These are phyloP conservation scores for Enteromius argenteus DNA, from an alignment of 2,797 vertebrate species.

Conservation along the genomic window DNA sequence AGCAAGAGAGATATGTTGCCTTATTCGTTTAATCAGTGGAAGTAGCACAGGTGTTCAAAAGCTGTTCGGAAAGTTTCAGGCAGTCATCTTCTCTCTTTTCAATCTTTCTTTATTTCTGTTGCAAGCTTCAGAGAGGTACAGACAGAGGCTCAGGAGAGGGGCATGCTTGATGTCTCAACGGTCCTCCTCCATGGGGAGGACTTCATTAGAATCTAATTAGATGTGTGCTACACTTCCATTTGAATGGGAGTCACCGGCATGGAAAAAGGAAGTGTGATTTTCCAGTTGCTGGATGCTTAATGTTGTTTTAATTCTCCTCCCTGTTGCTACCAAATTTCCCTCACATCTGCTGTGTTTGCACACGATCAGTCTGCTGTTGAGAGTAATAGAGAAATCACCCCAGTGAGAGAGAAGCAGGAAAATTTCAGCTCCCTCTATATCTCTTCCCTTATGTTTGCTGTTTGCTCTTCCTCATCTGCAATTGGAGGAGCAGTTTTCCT, in stretches of 20 bases:
- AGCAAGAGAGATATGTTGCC: slow-evolving; percentile 26
- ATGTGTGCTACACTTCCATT: slow-evolving; percentile 56
- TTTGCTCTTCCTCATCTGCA: slow-evolving; percentile 47
- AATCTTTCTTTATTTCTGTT: neutral
- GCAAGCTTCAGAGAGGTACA: slow-evolving; percentile 16
- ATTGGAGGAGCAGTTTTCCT: slow-evolving; percentile 31
- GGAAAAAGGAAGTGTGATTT: slow-evolving; percentile 63
- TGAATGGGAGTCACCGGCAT: slow-evolving; percentile 56
- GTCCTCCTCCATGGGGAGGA: slow-evolving; percentile 53
- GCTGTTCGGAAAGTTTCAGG: neutral
- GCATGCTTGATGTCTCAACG: slow-evolving; percentile 51
- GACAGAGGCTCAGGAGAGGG: slow-evolving; percentile 34
- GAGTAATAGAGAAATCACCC: slow-evolving; percentile 65
- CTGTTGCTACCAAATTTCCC: slow-evolving; percentile 68
- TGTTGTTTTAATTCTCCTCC: slow-evolving; percentile 69
- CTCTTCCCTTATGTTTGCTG: slow-evolving; percentile 46
- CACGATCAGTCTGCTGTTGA: slow-evolving; percentile 58
- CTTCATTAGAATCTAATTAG: slow-evolving; percentile 66
- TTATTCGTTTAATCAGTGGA: slow-evolving; percentile 48
- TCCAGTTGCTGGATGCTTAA: slow-evolving; percentile 63
- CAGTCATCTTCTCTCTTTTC: slow-evolving; percentile 5
- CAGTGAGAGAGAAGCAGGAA: slow-evolving; percentile 49
- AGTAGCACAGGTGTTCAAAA: slow-evolving; percentile 39
- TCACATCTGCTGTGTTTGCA: slow-evolving; percentile 68
- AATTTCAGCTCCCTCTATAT: slow-evolving; percentile 21